Evolutionary conservation across 2,113 vertebrate species (phyloP).

Genomic region (Pedetes capensis): DNA sequence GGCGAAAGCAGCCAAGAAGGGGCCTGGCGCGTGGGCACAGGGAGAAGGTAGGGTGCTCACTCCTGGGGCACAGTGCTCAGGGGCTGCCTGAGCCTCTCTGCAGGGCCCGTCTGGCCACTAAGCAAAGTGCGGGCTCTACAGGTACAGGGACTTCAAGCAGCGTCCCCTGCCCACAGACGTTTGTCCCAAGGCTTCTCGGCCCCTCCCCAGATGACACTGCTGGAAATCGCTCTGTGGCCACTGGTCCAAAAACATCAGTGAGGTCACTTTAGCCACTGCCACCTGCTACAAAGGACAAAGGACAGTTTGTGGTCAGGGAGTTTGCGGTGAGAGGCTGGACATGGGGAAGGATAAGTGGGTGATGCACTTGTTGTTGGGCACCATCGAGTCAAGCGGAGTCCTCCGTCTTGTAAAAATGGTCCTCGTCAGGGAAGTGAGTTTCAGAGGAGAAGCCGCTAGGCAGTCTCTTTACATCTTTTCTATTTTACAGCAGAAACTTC

Average conservation of each 20-base stretch:
- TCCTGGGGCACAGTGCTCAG: no score
- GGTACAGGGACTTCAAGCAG: neutral
- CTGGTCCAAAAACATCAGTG: neutral
- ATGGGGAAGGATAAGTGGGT: neutral
- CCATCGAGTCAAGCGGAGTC: no score
- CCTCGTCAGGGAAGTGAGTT: neutral
- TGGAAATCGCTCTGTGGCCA: constrained; percentile 12
- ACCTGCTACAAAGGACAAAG: constrained; percentile 36
- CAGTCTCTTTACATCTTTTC: neutral
- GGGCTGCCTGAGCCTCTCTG: neutral
- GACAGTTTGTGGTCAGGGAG: constrained; percentile 16
- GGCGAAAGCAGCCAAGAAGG: neutral
- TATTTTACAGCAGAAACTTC: neutral
- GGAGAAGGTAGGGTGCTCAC: fast-evolving
- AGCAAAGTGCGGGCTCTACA: neutral
- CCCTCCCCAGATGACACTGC: neutral
- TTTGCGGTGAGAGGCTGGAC: neutral
- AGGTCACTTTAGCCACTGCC: constrained; percentile 41
- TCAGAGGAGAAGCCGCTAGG: neutral
- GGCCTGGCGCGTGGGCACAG: neutral
- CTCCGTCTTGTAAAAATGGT: neutral
- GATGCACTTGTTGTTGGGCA: no score
- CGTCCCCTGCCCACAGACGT: neutral
- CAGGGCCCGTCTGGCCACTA: no score
- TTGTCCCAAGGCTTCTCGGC: neutral